Evolutionary conservation across 2,797 vertebrate species (phyloP).

Genomic region (Otolemur crassicaudatus): DNA sequence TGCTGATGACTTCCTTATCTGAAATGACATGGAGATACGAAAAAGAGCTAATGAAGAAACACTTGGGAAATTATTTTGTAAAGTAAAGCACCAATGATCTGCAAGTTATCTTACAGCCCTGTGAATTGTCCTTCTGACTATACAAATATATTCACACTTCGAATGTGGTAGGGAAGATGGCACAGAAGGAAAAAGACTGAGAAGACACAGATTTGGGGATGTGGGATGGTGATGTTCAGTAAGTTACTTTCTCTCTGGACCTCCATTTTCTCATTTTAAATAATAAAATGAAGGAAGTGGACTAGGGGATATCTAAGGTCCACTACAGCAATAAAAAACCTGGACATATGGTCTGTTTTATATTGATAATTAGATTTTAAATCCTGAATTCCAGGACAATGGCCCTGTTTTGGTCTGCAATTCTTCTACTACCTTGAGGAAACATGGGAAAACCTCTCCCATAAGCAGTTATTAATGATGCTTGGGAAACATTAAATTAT

Average conservation of each 20-base stretch:
- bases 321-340: neutral
- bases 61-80: neutral
- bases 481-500: slow-evolving; percentile 51
- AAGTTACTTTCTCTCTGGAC: neutral
- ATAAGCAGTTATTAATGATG: neutral
- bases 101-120: neutral
- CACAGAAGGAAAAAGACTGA: neutral
- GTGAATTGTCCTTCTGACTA: neutral
- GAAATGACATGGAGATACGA: neutral
- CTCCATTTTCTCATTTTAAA: neutral
- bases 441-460: neutral
- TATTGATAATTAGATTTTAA: neutral
- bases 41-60: neutral
- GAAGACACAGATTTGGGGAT: neutral
- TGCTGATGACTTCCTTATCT: neutral
- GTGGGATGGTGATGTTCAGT: too few species aligned
- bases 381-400: neutral
- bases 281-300: neutral
- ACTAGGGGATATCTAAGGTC: neutral
- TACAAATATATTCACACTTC: neutral
- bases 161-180: neutral
- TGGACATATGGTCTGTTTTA: neutral
- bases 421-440: neutral
- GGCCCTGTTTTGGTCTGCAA: neutral
- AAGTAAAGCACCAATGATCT: neutral